These are phyloP conservation scores for Conger conger DNA, from an alignment of 2,113 vertebrate genomes.

Conservation along the genomic window DNA sequence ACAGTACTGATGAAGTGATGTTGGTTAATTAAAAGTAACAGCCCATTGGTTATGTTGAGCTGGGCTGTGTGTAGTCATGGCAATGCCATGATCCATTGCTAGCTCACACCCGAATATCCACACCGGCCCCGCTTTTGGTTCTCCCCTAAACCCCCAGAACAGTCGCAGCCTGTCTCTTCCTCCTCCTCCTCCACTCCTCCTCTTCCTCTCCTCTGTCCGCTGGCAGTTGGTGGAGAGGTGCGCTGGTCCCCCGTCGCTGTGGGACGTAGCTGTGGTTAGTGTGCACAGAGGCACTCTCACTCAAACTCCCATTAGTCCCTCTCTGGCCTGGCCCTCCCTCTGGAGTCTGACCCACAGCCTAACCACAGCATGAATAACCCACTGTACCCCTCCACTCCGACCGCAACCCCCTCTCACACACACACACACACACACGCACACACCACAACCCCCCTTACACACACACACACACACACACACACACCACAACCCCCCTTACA, in stretches of 20 bases:
- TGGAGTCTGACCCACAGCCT: background rate
- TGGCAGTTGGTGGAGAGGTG: background rate
- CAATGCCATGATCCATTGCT: background rate
- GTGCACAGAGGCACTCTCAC: conserved; percentile 11
- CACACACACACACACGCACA: conserved; percentile 33
- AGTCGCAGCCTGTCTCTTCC: background rate
- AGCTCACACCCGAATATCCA: background rate
- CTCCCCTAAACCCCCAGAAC: background rate
- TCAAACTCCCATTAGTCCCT: conserved; percentile 1
- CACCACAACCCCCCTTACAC: conserved; percentile 29
- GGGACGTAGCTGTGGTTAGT: background rate
- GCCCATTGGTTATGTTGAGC: background rate
- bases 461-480: conserved; percentile 37
- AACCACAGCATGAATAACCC: conserved; percentile 4
- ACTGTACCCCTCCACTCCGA: conserved; percentile 39
- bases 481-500: conserved; percentile 23
- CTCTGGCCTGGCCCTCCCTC: background rate
- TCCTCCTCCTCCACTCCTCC: background rate
- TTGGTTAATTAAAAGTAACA: background rate
- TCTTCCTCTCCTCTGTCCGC: background rate
- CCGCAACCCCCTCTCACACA: conserved; percentile 40
- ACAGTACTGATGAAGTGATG: background rate
- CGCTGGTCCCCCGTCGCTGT: background rate
- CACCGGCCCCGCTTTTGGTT: background rate
- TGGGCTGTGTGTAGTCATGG: background rate